These are phyloP conservation scores for Alexandromys oeconomus DNA, from an alignment of 2,797 vertebrate species.

Conservation along the genomic window DNA sequence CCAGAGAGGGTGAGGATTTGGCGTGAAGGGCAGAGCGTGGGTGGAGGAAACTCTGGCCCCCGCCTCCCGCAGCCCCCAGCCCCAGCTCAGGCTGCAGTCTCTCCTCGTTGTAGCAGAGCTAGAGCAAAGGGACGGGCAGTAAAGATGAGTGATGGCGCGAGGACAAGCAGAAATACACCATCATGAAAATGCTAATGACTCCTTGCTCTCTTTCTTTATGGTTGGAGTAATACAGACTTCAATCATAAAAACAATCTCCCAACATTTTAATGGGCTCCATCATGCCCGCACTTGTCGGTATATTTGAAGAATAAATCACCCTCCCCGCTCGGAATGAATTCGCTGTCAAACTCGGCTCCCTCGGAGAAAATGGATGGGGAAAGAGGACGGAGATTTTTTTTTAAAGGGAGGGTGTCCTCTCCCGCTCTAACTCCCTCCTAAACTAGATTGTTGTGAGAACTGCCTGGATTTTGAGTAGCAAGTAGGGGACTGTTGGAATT, in stretches of 20 bases:
- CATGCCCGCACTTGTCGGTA: slow-evolving; percentile 89
- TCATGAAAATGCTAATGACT: slow-evolving; percentile 91
- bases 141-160: slow-evolving; percentile 89
- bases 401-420: neutral
- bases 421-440: slow-evolving; percentile 65
- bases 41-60: slow-evolving; percentile 75
- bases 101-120: slow-evolving; percentile 88
- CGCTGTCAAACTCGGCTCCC: slow-evolving; percentile 88
- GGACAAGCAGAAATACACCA: slow-evolving; percentile 90
- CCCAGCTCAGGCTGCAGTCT: slow-evolving; percentile 87
- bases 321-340: slow-evolving; percentile 89
- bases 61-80: slow-evolving; percentile 75
- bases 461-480: slow-evolving; percentile 21
- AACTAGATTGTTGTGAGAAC: slow-evolving; percentile 57
- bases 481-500: neutral
- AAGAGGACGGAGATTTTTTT: slow-evolving; percentile 58
- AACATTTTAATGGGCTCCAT: slow-evolving; percentile 91
- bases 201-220: slow-evolving; percentile 90
- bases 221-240: slow-evolving; percentile 90
- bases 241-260: slow-evolving; percentile 91
- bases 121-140: slow-evolving; percentile 88
- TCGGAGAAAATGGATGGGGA: slow-evolving; percentile 86
- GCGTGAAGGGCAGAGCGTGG: slow-evolving; percentile 85
- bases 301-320: slow-evolving; percentile 90
- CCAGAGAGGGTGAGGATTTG: slow-evolving; percentile 80